Percentiles rank a stretch among this genome's conserved stretches.
These are phyloP conservation scores for Selenia dentaria DNA, from an alignment of 2,888 invertebrate species.

Conservation along the genomic window DNA sequence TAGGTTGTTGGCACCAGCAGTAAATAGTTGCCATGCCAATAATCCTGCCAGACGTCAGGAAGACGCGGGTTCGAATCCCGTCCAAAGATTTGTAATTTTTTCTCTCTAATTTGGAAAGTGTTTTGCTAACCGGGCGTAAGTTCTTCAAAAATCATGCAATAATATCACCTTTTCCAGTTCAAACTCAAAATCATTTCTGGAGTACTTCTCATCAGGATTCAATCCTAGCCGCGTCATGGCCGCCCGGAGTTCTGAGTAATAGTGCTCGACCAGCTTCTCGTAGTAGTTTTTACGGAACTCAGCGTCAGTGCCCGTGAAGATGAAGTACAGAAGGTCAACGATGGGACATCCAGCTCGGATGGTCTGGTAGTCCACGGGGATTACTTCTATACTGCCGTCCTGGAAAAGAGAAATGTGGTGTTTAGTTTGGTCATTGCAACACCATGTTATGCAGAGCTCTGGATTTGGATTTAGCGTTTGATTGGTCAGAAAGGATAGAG, in stretches of 20 bases:
- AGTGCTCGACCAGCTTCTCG: conserved; percentile 37
- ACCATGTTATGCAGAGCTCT: too few species aligned
- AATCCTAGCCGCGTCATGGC: conserved; percentile 44
- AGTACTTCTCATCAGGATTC: conserved; percentile 45
- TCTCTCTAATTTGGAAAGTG: too few species aligned
- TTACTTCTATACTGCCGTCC: conserved; percentile 46
- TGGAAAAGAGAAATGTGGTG: conserved; percentile 42
- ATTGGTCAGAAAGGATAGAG: too few species aligned
- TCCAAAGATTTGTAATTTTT: too few species aligned
- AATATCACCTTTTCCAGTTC: conserved; percentile 50
- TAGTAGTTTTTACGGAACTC: conserved; percentile 49
- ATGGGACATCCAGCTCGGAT: conserved; percentile 51
- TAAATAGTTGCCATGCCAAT: too few species aligned
- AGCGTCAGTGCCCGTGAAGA: conserved; percentile 59
- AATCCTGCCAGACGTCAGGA: too few species aligned
- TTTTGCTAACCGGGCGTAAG: too few species aligned
- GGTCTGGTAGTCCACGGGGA: conserved; percentile 62
- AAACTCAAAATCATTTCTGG: conserved; percentile 49
- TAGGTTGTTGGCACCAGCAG: too few species aligned
- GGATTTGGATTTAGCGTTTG: too few species aligned
- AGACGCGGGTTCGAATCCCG: too few species aligned
- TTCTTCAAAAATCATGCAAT: too few species aligned
- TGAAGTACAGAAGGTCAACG: conserved; percentile 62
- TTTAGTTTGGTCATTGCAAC: too few species aligned
- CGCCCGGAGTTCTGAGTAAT: conserved; percentile 41